phyloP scores from a whole-genome alignment of 2,113 vertebrate species.

The Pseudonaja textilis region DNA sequence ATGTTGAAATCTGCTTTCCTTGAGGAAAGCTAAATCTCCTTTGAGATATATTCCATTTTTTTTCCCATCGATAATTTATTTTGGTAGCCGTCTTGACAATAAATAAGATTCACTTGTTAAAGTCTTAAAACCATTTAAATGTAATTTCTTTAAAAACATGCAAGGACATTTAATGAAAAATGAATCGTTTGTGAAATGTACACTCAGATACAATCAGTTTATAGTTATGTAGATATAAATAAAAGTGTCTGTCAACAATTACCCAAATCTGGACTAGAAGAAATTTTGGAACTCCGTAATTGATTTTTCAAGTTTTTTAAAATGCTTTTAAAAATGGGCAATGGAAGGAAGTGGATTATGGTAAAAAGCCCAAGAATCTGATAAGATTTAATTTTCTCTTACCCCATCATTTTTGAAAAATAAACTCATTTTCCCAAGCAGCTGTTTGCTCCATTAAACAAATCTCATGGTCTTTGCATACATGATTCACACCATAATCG shows the following conservation, averaged over 20 bases:
- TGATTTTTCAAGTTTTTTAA: not conserved
- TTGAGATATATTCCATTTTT: accelerated
- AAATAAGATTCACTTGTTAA: not conserved
- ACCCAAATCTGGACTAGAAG: not conserved
- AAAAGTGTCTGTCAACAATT: not conserved
- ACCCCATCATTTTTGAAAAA: not conserved
- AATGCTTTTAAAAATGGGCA: not conserved
- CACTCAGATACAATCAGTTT: not conserved
- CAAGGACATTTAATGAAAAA: not conserved
- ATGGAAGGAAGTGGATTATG: not conserved
- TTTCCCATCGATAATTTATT: not conserved
- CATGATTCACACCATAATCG: not conserved
- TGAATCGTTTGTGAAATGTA: not conserved
- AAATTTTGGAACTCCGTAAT: not conserved
- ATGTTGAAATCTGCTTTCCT: not conserved
- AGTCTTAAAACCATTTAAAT: not conserved
- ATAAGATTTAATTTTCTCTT: not conserved
- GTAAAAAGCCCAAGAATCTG: not conserved
- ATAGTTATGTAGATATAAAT: not conserved
- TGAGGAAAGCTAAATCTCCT: not conserved
- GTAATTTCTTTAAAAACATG: not conserved
- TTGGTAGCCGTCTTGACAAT: not conserved
- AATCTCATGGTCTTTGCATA: not conserved
- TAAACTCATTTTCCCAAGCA: not conserved
- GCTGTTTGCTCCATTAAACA: not conserved